A percentile compares a stretch with the other conserved stretches of the same genome.
These are phyloP conservation scores for Pollenia angustigena DNA, from an alignment of 2,888 invertebrate genomes.

Conservation along the genomic window DNA sequence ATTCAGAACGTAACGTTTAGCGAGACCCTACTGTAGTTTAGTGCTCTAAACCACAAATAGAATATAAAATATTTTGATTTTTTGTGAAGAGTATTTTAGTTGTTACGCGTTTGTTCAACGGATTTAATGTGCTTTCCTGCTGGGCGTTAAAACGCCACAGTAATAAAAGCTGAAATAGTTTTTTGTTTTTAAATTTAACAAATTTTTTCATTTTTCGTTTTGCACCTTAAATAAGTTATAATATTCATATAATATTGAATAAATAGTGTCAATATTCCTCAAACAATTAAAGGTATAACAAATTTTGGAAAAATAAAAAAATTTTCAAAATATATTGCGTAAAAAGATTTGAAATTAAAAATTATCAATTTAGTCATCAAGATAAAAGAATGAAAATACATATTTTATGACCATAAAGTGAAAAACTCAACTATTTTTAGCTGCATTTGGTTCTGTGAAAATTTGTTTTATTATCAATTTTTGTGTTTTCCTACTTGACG, in stretches of 20 bases:
- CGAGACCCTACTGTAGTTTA: constrained; percentile 31
- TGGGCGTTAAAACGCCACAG: constrained; percentile 64
- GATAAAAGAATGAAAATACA: constrained; percentile 16
- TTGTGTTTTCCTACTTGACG: constrained; percentile 46
- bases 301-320: constrained; percentile 1
- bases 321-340: constrained; percentile 44
- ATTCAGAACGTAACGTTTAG: neutral
- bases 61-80: constrained; percentile 49
- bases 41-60: constrained; percentile 47
- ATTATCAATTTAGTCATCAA: constrained; percentile 26
- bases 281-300: constrained; percentile 14
- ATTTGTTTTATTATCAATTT: constrained; percentile 49
- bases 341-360: constrained; percentile 50
- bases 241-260: constrained; percentile 21
- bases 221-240: constrained; percentile 37
- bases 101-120: constrained; percentile 69
- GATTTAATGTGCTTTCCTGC: constrained; percentile 54
- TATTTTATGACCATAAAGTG: constrained; percentile 43
- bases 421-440: constrained; percentile 71
- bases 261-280: neutral
- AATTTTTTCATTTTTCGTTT: neutral
- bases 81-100: constrained; percentile 56
- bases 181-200: constrained; percentile 22
- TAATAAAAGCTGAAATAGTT: constrained; percentile 47
- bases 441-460: constrained; percentile 63